phyloP scores from a whole-genome alignment of 1,140 invertebrate genomes.

The Drosophila bocki region DNA sequence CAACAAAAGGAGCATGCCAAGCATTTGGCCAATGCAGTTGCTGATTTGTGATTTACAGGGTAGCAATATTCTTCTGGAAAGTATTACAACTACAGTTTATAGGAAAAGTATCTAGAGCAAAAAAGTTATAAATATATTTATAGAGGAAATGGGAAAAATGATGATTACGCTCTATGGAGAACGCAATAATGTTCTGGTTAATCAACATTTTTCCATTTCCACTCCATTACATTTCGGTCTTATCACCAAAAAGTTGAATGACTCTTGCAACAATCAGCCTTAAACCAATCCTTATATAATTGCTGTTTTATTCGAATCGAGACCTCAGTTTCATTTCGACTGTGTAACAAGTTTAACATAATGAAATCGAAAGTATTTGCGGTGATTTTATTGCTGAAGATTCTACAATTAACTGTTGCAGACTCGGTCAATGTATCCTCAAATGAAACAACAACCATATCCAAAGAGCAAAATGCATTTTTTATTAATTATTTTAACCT shows the following conservation, averaged over 20 bases:
- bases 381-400: not conserved
- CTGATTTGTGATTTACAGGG: conserved; percentile 59
- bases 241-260: not conserved
- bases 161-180: not conserved
- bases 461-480: not conserved
- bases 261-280: not conserved
- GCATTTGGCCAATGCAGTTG: conserved; percentile 59
- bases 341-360: not conserved
- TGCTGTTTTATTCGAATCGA: not conserved
- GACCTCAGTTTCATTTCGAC: not conserved
- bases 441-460: not conserved
- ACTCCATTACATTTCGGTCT: not conserved
- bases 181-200: not conserved
- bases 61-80: conserved; percentile 2
- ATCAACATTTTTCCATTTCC: not conserved
- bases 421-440: not conserved
- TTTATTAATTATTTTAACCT: not conserved
- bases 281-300: not conserved
- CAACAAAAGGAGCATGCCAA: conserved; percentile 41
- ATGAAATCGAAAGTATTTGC: not conserved
- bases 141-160: not conserved
- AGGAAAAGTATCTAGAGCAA: not conserved
- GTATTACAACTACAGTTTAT: not conserved
- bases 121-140: not conserved
- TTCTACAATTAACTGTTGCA: not conserved